phyloP scores from a whole-genome alignment of 2,888 invertebrate genomes.

The Coleophora flavipennella region DNA sequence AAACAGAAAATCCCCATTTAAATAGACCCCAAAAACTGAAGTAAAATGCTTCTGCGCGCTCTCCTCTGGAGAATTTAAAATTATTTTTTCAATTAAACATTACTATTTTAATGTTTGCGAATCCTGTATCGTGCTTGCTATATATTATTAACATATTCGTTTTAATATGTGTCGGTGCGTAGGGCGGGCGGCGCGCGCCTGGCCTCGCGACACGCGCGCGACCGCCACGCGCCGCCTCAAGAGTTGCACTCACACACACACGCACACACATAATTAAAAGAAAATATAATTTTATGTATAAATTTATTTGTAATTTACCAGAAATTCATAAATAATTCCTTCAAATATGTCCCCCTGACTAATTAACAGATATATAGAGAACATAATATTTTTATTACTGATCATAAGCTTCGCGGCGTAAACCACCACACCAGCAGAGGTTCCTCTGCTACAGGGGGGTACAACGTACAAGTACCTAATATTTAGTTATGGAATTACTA shows the following conservation, averaged over 20 bases:
- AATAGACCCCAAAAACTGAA: conserved; percentile 6
- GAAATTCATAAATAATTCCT: background rate
- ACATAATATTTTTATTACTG: too few species aligned
- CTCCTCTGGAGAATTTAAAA: background rate
- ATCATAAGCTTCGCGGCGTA: too few species aligned
- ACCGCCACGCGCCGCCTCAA: conserved; percentile 40
- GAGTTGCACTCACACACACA: conserved; percentile 27
- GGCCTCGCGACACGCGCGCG: conserved; percentile 40
- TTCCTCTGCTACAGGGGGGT: too few species aligned
- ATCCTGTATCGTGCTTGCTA: background rate
- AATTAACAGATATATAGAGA: too few species aligned
- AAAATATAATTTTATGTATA: background rate
- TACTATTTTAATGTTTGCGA: background rate
- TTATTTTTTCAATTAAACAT: background rate
- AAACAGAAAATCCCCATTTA: conserved; percentile 1
- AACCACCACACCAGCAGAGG: too few species aligned
- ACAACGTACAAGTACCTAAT: too few species aligned
- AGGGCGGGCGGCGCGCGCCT: conserved; percentile 41
- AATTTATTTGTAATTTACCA: too few species aligned
- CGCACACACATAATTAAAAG: background rate
- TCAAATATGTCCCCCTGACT: conserved; percentile 9
- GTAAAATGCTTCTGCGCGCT: conserved; percentile 1
- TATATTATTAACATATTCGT: conserved; percentile 42
- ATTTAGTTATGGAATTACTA: too few species aligned
- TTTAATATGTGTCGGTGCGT: conserved; percentile 45